Evolutionary conservation across 2,888 invertebrate genomes (phyloP).

Genomic region (Notocelia uddmanniana): DNA sequence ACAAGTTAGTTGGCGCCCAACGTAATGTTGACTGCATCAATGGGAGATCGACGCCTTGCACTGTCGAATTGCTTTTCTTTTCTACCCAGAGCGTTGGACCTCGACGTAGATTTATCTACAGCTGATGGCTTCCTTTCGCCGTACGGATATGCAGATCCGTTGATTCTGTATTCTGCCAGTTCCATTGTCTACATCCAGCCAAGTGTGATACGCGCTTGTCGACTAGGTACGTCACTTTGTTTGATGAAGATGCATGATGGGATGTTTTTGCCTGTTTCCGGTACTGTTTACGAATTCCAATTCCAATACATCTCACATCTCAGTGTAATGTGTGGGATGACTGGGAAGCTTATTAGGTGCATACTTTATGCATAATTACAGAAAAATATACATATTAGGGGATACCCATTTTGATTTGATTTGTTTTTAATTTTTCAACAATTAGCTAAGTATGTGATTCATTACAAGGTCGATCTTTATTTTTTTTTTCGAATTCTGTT

Average conservation of each 20-base stretch:
- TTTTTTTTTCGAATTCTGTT: no score
- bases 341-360: slow-evolving; percentile 4
- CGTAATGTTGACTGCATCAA: no score
- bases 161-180: slow-evolving; percentile 43
- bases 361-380: neutral
- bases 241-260: slow-evolving; percentile 25
- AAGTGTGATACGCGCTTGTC: slow-evolving; percentile 46
- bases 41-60: neutral
- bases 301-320: neutral
- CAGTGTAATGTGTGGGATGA: no score
- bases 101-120: slow-evolving; percentile 10
- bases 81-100: neutral
- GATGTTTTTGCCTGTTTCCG: slow-evolving; percentile 8
- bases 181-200: slow-evolving; percentile 50
- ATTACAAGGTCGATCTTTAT: no score
- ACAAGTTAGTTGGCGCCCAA: no score
- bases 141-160: slow-evolving; percentile 44
- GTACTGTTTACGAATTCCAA: slow-evolving; percentile 10
- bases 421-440: no score
- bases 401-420: no score
- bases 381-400: no score
- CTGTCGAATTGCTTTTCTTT: neutral
- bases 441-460: no score
- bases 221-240: slow-evolving; percentile 10
- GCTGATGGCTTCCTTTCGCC: slow-evolving; percentile 32